phyloP scores from a whole-genome alignment of 2,888 invertebrate species.

The Calliphora vomitoria region DNA sequence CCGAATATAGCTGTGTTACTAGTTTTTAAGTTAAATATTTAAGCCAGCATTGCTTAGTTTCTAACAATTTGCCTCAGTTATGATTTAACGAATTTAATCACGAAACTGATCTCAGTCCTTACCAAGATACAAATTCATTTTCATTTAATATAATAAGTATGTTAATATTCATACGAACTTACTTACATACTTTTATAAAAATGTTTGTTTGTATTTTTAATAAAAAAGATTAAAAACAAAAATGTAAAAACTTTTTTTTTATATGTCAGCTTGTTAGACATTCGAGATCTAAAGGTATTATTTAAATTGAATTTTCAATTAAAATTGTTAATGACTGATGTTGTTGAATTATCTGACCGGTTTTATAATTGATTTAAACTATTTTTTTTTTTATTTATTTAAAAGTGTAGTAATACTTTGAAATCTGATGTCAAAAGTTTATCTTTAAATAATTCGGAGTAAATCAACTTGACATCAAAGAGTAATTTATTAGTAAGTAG shows the following conservation, averaged over 20 bases:
- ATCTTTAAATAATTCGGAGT: too few relatives aligned
- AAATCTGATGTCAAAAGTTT: too few relatives aligned
- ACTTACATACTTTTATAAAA: not conserved
- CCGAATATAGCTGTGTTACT: too few relatives aligned
- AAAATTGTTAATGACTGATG: constrained; percentile 7
- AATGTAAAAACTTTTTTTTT: constrained; percentile 27
- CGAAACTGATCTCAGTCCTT: not conserved
- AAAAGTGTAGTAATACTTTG: too few relatives aligned
- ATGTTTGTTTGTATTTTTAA: constrained; percentile 11
- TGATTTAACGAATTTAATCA: too few relatives aligned
- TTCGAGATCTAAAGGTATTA: constrained; percentile 30
- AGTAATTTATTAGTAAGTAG: too few relatives aligned
- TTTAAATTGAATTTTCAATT: constrained; percentile 42
- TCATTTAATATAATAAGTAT: constrained; percentile 17
- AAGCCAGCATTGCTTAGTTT: too few relatives aligned
- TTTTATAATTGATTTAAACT: constrained; percentile 7
- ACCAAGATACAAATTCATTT: not conserved
- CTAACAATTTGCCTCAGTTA: too few relatives aligned
- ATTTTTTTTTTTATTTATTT: not conserved
- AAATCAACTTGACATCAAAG: too few relatives aligned
- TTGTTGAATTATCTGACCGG: constrained; percentile 13
- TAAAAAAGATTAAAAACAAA: constrained; percentile 17
- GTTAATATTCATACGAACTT: constrained; percentile 3
- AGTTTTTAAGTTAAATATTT: too few relatives aligned
- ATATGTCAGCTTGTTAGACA: constrained; percentile 48